Evolutionary conservation across 2,113 vertebrate genomes (phyloP).

Genomic region (Boleophthalmus pectinirostris): DNA sequence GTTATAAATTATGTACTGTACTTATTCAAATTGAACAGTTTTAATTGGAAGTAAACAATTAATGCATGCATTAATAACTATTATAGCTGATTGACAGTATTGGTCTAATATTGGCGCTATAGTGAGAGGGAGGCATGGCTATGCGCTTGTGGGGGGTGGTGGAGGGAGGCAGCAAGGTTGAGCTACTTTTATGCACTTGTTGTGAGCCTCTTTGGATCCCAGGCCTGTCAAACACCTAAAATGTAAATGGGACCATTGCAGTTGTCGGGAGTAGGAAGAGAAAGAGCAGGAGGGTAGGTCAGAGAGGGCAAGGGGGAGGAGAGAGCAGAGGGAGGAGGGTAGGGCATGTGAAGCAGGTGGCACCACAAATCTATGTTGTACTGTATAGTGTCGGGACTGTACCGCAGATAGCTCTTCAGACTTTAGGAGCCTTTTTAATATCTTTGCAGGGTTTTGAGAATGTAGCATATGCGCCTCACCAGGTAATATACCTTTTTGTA

Average conservation of each 20-base stretch:
- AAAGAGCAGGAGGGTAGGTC: constrained; percentile 36
- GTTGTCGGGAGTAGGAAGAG: constrained; percentile 43
- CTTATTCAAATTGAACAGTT: background rate
- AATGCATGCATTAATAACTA: background rate
- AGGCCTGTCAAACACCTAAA: constrained; percentile 65
- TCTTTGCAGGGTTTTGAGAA: background rate
- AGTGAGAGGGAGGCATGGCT: constrained; percentile 17
- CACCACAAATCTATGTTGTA: constrained; percentile 40
- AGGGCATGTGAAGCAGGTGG: constrained; percentile 53
- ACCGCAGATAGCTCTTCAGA: constrained; percentile 34
- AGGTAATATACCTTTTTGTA: background rate
- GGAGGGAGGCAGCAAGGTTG: constrained; percentile 42
- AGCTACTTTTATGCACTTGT: constrained; percentile 75
- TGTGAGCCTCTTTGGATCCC: constrained; percentile 52
- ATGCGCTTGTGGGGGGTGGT: constrained; percentile 2
- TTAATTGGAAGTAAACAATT: background rate
- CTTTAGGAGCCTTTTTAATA: constrained; percentile 9
- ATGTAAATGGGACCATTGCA: constrained; percentile 62
- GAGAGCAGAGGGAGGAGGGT: constrained; percentile 50
- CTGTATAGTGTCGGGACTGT: constrained; percentile 28
- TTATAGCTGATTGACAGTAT: background rate
- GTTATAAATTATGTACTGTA: too few species aligned
- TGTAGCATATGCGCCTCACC: background rate
- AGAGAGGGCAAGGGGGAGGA: constrained; percentile 24
- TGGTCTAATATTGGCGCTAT: background rate